Base-by-base conservation (phyloP, 2,888 invertebrate species). In the Acronicta leporina region DNA sequence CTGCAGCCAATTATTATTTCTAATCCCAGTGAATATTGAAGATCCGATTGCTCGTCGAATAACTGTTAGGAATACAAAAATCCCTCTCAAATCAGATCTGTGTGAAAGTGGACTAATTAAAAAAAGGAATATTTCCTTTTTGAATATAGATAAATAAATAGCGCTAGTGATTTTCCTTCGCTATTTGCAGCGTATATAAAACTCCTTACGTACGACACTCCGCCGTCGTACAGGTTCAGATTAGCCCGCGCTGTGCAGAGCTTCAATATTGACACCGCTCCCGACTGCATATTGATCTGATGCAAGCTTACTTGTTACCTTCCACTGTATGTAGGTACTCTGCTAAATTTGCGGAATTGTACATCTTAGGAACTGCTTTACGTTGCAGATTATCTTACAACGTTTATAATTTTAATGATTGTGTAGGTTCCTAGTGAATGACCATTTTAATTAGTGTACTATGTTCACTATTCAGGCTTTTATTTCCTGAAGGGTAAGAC, bases 221-320 rank as follows among this genome's bases (percentile, higher is more conserved):
- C 13, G 33, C 11, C 35, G 25, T 11, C 40, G 13, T 16, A 7
- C 16, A 16, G 51, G 57, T 51, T 63, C 42, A 77, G 63, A 75
- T 75, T 77, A 73, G 70, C 74, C 33, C 35, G 65, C 47, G 51
- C 38, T 40, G 15, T 50, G 59, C 53, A 63, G 66, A 55, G 60
- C 57, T 56, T 43, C 69, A 69, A 64, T 69, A 69, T 77, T 66
- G 73, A 62, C 62, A 60, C 44, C 58, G 59, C 61, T 44, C 44
- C 50, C 56, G 57, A 45, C 50, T 56, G 52, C 41, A 49, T 69
- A 69, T 66, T 63, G 77, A 68, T 77, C 51, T 51, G 44, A 57
- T 43, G 47, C 41, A 43, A n/a, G 45, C 38, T 27, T 44, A 27
- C 15, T 43, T 43, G 13, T 47, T 55, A 55, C 52, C 44, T 64